Conservation (phyloP, 2,113 vertebrate genomes). For the Bubo scandiacus region DNA sequence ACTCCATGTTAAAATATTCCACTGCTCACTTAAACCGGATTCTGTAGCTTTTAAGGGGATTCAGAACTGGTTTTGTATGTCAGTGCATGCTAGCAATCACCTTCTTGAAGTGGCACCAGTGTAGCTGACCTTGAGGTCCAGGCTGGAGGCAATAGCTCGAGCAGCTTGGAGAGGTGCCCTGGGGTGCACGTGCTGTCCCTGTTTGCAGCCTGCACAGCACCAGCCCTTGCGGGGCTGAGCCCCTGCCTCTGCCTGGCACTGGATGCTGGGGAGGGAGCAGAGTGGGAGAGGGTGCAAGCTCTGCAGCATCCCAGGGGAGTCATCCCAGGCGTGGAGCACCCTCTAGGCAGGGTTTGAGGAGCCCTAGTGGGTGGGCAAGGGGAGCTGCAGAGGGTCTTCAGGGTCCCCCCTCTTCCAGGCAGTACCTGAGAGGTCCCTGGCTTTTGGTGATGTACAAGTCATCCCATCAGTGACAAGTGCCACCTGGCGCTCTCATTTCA, state of each 20-base stretch:
- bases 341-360: neutral
- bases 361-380: neutral
- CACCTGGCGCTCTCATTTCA: neutral
- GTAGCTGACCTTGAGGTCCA: neutral
- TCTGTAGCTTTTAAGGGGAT: neutral
- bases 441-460: neutral
- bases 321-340: neutral
- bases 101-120: neutral
- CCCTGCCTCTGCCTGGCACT: neutral
- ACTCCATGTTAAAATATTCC: neutral
- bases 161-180: neutral
- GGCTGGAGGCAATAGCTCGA: neutral
- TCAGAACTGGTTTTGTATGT: neutral
- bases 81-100: neutral
- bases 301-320: neutral
- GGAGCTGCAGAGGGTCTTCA: neutral
- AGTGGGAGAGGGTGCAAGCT: neutral
- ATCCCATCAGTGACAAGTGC: fast-evolving
- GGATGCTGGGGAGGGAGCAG: neutral
- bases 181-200: neutral
- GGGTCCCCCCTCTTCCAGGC: neutral
- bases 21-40: neutral
- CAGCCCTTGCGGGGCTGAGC: neutral
- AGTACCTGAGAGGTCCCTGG: neutral
- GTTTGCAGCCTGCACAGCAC: neutral